Evolutionary conservation across 2,797 vertebrate genomes (phyloP), one percentile per base, ranked within the genome.

Genomic region (Dryobates pubescens): DNA sequence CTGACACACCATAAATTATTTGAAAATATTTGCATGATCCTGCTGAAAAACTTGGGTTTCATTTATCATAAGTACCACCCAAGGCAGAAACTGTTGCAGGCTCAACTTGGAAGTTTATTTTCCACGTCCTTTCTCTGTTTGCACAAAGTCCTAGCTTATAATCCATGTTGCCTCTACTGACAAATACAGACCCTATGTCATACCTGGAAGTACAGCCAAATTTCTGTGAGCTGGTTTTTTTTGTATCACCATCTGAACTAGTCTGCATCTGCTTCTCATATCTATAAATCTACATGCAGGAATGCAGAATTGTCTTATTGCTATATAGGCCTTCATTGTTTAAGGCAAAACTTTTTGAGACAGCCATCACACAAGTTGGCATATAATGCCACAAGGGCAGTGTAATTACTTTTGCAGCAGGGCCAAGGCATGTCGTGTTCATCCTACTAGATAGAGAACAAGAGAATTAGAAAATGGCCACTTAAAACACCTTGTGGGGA

Each of bases 161-260:
- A 75, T 10, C 88, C 29, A 49, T 3, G 27, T 80, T 90, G 89
- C 29, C 65, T 75, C 38, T 90, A 49, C 34, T 82, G 75, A 80
- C 61, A 89, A 68, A 76, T 13, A 56, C 47, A 89, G 70, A 90
- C 81, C 8, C 78, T 91, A 77, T 72, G 78, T 78, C 62, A 82
- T 30, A 57, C 80, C 72, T 90, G 81, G 36, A 96, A 90, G n/a
- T 26, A 62, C 51, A 95, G 91, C 64, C 90, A 91, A 86, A 93
- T 16, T 65, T 49, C 53, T 22, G 71, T 64, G 34, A 81, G 47
- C 49, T 93, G 87, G 10, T 26, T 90, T 90, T 47, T 71, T 34
- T n/a, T n/a, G 57, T 88, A 71, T 79, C 83, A 86, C 29, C 68
- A 69, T 51, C 75, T 75, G 69, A 90, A 38, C 36, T 51, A 80